These are phyloP conservation scores for Smittia aterrima DNA, from an alignment of 2,888 invertebrate genomes.

Conservation along the genomic window DNA sequence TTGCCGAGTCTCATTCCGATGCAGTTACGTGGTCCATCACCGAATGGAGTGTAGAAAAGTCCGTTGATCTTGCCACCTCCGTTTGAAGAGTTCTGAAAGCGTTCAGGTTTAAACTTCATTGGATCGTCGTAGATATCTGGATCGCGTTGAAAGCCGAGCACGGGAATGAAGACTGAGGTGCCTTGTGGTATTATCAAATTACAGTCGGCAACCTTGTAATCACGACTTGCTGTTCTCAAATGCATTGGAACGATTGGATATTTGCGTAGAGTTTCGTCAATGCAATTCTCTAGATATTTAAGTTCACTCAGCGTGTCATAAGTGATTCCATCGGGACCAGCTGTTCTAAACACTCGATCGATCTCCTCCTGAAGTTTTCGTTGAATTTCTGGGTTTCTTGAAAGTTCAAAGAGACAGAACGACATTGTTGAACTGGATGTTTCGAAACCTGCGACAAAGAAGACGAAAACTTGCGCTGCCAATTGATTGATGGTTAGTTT, in stretches of 20 bases:
- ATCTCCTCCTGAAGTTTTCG: slow-evolving; percentile 51
- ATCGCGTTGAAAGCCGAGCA: slow-evolving; percentile 33
- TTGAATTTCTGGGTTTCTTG: slow-evolving; percentile 52
- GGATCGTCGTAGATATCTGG: slow-evolving; percentile 33
- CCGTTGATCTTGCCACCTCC: background rate
- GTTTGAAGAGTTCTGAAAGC: slow-evolving; percentile 14
- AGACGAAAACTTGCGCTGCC: background rate
- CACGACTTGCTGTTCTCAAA: background rate
- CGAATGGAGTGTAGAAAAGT: slow-evolving; percentile 11
- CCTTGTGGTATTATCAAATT: slow-evolving; percentile 49
- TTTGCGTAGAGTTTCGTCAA: slow-evolving; percentile 11
- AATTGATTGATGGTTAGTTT: background rate
- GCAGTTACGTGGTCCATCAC: background rate
- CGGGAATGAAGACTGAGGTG: background rate
- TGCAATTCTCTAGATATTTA: slow-evolving; percentile 14
- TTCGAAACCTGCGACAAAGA: slow-evolving; percentile 50
- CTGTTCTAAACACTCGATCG: slow-evolving; percentile 45
- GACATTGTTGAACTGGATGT: slow-evolving; percentile 53
- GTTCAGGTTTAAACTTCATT: slow-evolving; percentile 33
- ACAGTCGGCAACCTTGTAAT: slow-evolving; percentile 47
- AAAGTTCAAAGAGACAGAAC: slow-evolving; percentile 53
- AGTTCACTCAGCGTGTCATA: slow-evolving; percentile 7
- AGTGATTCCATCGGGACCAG: slow-evolving; percentile 24
- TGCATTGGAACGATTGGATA: slow-evolving; percentile 16
- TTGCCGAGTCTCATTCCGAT: slow-evolving; percentile 33